Evolutionary conservation across 2,888 invertebrate species (phyloP).

Genomic region (Torymus tubicola): DNA sequence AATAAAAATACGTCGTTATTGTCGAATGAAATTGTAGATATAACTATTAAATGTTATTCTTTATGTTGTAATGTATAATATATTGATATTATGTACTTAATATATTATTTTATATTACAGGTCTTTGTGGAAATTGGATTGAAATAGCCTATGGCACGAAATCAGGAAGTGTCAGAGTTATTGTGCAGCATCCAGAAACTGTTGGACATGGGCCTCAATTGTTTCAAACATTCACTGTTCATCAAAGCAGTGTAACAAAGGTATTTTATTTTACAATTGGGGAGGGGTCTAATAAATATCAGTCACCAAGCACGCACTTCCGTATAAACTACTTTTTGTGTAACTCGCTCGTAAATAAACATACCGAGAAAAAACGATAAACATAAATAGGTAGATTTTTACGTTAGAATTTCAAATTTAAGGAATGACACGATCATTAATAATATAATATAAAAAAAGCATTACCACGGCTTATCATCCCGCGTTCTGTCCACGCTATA

Average conservation of each 20-base stretch:
- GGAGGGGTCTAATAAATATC: no score
- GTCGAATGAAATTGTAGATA: constrained; percentile 3
- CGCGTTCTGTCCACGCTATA: no score
- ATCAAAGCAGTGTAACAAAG: constrained; percentile 96
- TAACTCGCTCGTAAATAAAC: no score
- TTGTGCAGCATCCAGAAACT: constrained; percentile 99
- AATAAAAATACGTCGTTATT: constrained; percentile 14
- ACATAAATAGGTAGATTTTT: no score
- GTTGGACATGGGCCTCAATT: constrained; percentile 98
- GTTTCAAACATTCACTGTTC: constrained; percentile 98
- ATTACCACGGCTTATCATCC: no score
- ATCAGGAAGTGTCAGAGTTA: constrained; percentile 96
- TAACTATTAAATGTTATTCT: constrained; percentile 17
- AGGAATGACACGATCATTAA: no score
- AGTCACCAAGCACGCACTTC: no score
- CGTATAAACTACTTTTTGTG: no score
- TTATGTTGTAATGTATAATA: background rate
- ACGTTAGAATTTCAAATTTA: background rate
- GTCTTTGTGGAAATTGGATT: constrained; percentile 98
- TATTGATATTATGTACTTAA: background rate
- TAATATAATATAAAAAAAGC: no score
- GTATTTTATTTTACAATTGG: constrained; percentile 74
- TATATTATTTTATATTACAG: constrained; percentile 76
- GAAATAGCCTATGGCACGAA: constrained; percentile 99
- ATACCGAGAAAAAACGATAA: no score